Evolutionary conservation across 2,888 invertebrate genomes (phyloP).

Genomic region (Vanessa cardui): DNA sequence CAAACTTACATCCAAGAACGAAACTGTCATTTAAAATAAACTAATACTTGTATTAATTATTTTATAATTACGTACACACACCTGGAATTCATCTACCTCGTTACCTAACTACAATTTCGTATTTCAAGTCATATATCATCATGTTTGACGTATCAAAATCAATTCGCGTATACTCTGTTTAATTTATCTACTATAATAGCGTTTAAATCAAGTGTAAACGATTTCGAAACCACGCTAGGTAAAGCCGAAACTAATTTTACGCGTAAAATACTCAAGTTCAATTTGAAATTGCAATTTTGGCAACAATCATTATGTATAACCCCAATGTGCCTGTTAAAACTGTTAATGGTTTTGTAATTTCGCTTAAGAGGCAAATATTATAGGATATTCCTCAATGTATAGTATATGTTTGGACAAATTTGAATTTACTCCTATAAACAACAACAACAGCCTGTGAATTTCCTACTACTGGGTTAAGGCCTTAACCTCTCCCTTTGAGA

Average conservation of each 20-base stretch:
- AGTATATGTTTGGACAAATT: too few relatives aligned
- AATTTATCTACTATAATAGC: constrained; percentile 5
- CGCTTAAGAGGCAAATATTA: background rate
- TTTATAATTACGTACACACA: too few relatives aligned
- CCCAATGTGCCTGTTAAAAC: constrained; percentile 10
- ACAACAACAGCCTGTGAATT: too few relatives aligned
- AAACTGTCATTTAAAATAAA: too few relatives aligned
- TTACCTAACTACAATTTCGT: too few relatives aligned
- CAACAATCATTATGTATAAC: constrained; percentile 5
- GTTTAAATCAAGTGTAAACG: constrained; percentile 3
- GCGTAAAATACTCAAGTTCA: constrained; percentile 20
- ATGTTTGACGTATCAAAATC: background rate
- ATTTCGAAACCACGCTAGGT: constrained; percentile 9
- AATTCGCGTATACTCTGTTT: background rate
- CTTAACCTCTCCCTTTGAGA: too few relatives aligned
- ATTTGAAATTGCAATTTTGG: constrained; percentile 24
- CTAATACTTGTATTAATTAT: too few relatives aligned
- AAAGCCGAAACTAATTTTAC: constrained; percentile 29
- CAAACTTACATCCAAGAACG: too few relatives aligned
- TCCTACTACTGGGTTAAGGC: too few relatives aligned
- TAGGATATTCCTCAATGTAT: too few relatives aligned
- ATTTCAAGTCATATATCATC: background rate
- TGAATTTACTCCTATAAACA: too few relatives aligned
- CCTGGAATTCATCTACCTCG: too few relatives aligned
- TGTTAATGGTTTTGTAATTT: constrained; percentile 5